Evolutionary conservation across 2,888 invertebrate genomes (phyloP), one percentile per base, ranked within the genome.

Genomic region (Tyria jacobaeae): DNA sequence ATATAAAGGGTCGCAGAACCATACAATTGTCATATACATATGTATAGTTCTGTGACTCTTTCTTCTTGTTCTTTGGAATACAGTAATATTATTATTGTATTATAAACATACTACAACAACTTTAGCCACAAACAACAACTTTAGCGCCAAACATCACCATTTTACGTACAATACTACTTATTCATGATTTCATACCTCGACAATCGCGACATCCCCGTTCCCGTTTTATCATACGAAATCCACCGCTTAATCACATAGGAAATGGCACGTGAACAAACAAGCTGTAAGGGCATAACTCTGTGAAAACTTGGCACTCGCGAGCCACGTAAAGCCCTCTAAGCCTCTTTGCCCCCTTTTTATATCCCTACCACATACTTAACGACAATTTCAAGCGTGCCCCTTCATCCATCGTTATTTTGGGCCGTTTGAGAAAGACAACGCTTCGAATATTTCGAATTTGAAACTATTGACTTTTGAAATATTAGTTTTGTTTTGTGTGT

Each of bases 341-440:
- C 91, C 86, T 84, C 88, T 88, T 86, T 86, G 78, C 88, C 87
- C 84, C 86, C 88, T 86, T 88, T 88, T 89, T 88, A 86, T 88
- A 87, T 82, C 82, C 81, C 87, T 85, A 85, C 88, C 90, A 89
- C 89, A 90, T 89, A 91, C 92, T 91, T 92, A 92, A 84, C 86
- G 85, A 85, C 86, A 89, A 91, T 89, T 89, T 85, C 81, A 79
- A 85, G 84, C 83, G 82, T 76, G 64, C 73, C 82, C 85, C 77
- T 82, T 86, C 86, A 89, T 85, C 84, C 87, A 77, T 68, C 75
- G 79, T 76, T 82, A 83, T 82, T 83, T 83, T 68, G 77, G 67
- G 68, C 71, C 70, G 71, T 72, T 76, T 76, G 82, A 79, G 75
- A 58, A 64, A 58, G 37, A 57, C 15, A 44, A 44, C 50, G 61